phyloP scores from a whole-genome alignment of 2,888 invertebrate species.

The Ennomos quercinarius region DNA sequence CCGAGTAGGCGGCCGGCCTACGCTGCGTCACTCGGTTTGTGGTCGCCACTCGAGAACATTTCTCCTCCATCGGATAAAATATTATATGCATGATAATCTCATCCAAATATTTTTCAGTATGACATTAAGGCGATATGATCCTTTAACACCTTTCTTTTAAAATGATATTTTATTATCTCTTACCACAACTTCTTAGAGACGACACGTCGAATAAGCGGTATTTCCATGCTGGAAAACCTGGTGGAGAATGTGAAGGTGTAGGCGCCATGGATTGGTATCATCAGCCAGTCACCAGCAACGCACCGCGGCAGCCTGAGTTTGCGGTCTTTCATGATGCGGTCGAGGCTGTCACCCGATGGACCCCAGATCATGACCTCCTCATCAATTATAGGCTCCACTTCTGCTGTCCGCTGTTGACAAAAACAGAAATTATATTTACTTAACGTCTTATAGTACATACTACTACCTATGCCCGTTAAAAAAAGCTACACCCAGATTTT shows the following conservation, averaged over 20 bases:
- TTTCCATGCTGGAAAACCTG: slow-evolving; percentile 47
- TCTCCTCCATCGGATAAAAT: too few species aligned
- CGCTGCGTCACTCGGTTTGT: too few species aligned
- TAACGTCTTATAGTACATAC: too few species aligned
- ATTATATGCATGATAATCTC: too few species aligned
- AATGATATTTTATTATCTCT: slow-evolving; percentile 12
- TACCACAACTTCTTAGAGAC: slow-evolving; percentile 52
- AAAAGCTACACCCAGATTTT: background rate
- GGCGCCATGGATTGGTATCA: slow-evolving; percentile 49
- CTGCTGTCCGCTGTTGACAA: slow-evolving; percentile 25
- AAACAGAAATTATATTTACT: too few species aligned
- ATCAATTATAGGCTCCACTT: slow-evolving; percentile 17
- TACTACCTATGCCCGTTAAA: background rate
- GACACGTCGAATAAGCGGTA: slow-evolving; percentile 48
- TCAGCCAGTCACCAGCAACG: slow-evolving; percentile 50
- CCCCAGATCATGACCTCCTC: slow-evolving; percentile 54
- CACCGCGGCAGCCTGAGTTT: slow-evolving; percentile 45
- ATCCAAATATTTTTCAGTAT: too few species aligned
- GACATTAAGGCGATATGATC: too few species aligned
- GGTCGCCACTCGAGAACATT: too few species aligned
- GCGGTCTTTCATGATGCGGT: slow-evolving; percentile 48
- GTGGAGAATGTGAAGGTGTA: slow-evolving; percentile 47
- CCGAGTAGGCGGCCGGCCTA: too few species aligned
- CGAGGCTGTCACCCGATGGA: slow-evolving; percentile 52
- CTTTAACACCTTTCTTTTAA: too few species aligned